Base-by-base conservation (phyloP, 2,113 vertebrate species). In the Gadus macrocephalus region DNA sequence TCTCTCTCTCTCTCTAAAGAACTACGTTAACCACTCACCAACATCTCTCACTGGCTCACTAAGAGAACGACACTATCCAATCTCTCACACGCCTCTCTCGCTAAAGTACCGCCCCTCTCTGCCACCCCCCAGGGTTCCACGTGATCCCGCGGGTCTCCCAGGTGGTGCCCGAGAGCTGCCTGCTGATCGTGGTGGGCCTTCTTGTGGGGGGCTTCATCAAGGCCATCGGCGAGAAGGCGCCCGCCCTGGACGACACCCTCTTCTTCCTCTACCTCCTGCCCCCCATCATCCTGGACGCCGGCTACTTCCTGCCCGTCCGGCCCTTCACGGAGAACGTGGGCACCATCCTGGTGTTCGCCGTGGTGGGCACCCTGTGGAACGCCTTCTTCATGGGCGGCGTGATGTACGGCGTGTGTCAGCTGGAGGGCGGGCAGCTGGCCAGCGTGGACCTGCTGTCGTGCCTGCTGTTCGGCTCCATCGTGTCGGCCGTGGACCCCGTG, bases 261-360 rank as follows among this genome's bases (percentile, higher is more conserved):
- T 99, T 99, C 90, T 99, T 99, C 92, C 92, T 97, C 68, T 98
- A 94, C 90, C 93, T 99, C 53, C 93, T 99, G 49, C 97, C 97
- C 0, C 97, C 97, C 87, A 98, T 99, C 90, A 98, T 98, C 86
- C 91, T 99, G 83, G 97, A 99, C 0, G 97, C 97, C 0, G 97
- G 97, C 82, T 99, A 97, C 85, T 99, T 99, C 91, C 91, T 99
- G 71, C 97, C 97, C 0, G 85, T 96, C 70, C 90, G 95, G 25
- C 83, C 94, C 22, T 98, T 99, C 91, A 91, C 90, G 0, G 97
- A 98, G 91, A 99, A 99, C 90, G 55, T 95, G 88, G 97, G 97
- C 88, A 96, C 96, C 84, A 99, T 99, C 91, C 89, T 99, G 79
- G 92, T 93, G 72, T 96, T 99, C 0, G 97, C 96, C 0, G 96